Evolutionary conservation across 1,140 invertebrate species (phyloP).

Genomic region (Brachionus asplanchnoidis): DNA sequence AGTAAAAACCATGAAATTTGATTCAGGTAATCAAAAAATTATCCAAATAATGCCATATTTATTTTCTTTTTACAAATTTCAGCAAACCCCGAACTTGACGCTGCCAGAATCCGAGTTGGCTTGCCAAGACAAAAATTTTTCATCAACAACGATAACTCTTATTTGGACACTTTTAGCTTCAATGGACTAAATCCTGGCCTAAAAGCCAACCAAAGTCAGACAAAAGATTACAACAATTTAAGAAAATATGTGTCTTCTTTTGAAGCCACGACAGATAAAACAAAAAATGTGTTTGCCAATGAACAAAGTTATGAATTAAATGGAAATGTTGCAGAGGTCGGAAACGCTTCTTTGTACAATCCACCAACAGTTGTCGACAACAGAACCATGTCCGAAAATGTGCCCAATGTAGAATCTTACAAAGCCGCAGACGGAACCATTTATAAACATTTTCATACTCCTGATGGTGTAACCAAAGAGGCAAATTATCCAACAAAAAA

Average conservation of each 20-base stretch:
- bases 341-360: neutral
- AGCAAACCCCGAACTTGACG: neutral
- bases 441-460: neutral
- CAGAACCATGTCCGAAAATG: neutral
- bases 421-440: constrained; percentile 18
- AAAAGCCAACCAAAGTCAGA: neutral
- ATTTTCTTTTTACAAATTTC: too few species aligned
- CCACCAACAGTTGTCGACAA: neutral
- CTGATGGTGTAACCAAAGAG: neutral
- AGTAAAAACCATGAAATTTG: neutral
- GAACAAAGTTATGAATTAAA: neutral
- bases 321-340: neutral
- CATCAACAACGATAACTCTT: neutral
- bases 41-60: too few species aligned
- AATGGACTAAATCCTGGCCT: neutral
- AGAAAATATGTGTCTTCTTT: constrained; percentile 2
- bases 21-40: neutral
- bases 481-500: constrained; percentile 8
- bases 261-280: neutral
- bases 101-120: neutral
- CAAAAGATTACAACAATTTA: neutral
- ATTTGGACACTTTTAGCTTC: neutral
- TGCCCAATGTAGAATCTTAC: constrained; percentile 20
- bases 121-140: neutral
- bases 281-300: neutral